Conservation (phyloP, 2,888 invertebrate genomes). For the Apomyelois bistriatella region DNA sequence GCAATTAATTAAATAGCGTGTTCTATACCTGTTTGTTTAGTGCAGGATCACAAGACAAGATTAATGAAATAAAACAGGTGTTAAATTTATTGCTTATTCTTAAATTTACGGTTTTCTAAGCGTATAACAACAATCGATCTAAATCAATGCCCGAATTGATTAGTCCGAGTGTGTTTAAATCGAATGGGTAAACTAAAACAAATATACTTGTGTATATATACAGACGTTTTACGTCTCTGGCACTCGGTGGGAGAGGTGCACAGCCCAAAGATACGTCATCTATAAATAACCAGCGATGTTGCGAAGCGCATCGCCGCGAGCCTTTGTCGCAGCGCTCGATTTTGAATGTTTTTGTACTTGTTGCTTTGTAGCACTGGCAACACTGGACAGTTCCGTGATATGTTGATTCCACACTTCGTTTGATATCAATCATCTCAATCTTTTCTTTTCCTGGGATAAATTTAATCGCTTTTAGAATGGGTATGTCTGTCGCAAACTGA, state of each 20-base stretch:
- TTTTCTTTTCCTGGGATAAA: background rate
- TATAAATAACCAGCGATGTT: constrained; percentile 71
- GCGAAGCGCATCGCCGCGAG: constrained; percentile 53
- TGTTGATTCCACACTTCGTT: constrained; percentile 12
- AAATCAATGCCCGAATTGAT: no score
- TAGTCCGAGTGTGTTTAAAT: constrained; percentile 23
- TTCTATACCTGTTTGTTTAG: no score
- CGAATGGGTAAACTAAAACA: constrained; percentile 50
- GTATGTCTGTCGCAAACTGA: no score
- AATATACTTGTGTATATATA: constrained; percentile 25
- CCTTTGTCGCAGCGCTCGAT: constrained; percentile 55
- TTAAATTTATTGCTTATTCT: no score
- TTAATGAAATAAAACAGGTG: no score
- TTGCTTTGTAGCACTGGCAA: constrained; percentile 25
- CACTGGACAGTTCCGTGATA: constrained; percentile 28
- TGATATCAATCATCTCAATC: background rate
- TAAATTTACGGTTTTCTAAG: no score
- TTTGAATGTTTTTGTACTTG: constrained; percentile 44
- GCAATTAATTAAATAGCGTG: no score
- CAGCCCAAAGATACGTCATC: constrained; percentile 67
- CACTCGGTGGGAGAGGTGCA: constrained; percentile 70
- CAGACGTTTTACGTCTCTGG: constrained; percentile 44
- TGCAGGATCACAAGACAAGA: no score
- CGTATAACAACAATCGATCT: no score
- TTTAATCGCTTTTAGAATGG: no score